Evolutionary conservation across 2,113 vertebrate genomes (phyloP), one percentile per base, ranked within the genome.

Genomic region (Notarius lentiginosus): DNA sequence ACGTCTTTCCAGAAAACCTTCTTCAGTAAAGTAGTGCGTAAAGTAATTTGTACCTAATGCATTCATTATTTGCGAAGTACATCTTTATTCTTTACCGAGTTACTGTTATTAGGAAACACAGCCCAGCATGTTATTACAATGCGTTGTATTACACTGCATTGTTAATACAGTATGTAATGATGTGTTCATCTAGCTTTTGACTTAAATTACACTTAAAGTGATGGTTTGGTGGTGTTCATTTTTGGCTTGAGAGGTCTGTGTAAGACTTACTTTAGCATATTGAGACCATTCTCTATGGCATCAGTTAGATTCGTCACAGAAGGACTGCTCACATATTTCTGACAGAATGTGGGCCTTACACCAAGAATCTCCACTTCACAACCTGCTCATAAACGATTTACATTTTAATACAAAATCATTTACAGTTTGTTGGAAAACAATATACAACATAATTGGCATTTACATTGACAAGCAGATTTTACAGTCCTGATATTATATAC

Each of bases 341-440:
- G 94, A 92, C 98, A 99, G 84, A 96, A 96, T 24, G 95, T 93
- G 24, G 98, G 96, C 87, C 90, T 95, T 66, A 97, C 93, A 51
- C 96, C 96, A 84, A 97, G 95, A 93, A 99, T 99, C 93, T 97
- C 94, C 0, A 98, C 97, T 90, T 99, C 98, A 0, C 98, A 99
- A 85, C 98, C 98, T 99, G 83, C 0, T 55, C 60, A 34, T 0
- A 90, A 90, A 2, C n/a, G 0, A 91, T 91, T 90, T 81, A 84
- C 0, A 72, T 53, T 34, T 56, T 11, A 8, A 63, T 65, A 17
- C 17, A 34, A 30, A 51, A 51, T 17, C 27, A 75, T n/a, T 79
- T 56, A 10, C 14, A 79, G 18, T 70, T 22, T 24, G 41, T 11
- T 79, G 12, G 24, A 7, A 17, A 27, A n/a, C 27, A 55, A 27